Base-by-base conservation (phyloP, 2,113 vertebrate species). In the Limanda limanda region DNA sequence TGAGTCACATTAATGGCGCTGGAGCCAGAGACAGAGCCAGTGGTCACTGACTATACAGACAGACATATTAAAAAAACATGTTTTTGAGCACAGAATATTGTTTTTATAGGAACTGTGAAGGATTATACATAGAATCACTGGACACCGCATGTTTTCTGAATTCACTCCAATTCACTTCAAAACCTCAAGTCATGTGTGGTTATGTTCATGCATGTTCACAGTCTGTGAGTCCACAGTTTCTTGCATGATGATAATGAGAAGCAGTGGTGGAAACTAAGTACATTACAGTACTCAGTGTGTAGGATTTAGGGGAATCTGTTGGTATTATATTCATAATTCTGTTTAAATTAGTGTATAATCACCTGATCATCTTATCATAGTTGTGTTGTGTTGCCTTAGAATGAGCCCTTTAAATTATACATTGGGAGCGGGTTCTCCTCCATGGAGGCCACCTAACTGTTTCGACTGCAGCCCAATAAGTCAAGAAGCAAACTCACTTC, bases 11-110 rank as follows among this genome's bases (percentile, higher is more conserved):
- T 20, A 90, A 92, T 54, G 87, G 83, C 67, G 68, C 68, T 31
- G 84, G 81, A 62, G 61, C 71, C 58, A 83, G 85, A 65, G 89
- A 57, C 51, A 57, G 88, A 45, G 86, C 89, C 25, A 93, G 47
- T 51, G 89, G 91, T 5, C 91, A 91, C 80, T 91, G 71, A 90
- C 23, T 14, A 68, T 6, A 52, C 8, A 40, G 21, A 68, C 7
- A 23, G 27, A 61, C 20, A 55, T 15, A 37, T 15, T 58, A 14
- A 23, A 65, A 67, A 64, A 78, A 14, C 10, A 80, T 2, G 63
- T 17, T 20, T 66, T 42, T 51, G 9, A 72, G 15, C 52, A 78
- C 20, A 58, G 20, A 42, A 56, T 62, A 17, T 67, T 56, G 10
- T 54, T 58, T 76, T 52, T 56, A 45, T 57, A 68, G 51, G 15